Evolutionary conservation across 2,113 vertebrate species (phyloP), one percentile per base, ranked within the genome.

Genomic region (Raja brachyura): DNA sequence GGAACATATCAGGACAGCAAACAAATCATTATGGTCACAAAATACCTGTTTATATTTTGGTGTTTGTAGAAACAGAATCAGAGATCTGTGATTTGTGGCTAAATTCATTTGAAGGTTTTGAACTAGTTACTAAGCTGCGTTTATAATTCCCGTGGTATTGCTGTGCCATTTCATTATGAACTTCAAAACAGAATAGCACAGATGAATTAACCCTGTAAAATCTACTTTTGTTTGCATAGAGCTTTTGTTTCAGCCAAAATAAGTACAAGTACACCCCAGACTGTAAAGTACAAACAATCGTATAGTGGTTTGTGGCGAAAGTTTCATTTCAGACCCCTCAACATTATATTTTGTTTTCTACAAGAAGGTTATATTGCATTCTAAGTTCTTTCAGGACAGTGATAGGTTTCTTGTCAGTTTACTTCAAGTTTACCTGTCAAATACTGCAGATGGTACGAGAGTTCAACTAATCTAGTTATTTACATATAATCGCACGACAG

Each of bases 361-460:
- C 31, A 0, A 90, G 25, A 61, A 20, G 63, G 86, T 68, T 90
- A 90, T 90, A 90, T 90, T 90, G 68, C 86, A 90, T 90, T 33
- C 86, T 70, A 31, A 70, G 18, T 90, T 70, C 86, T 90, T 90
- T 90, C 63, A 70, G 85, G 66, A 70, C 86, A 90, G 63, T 39
- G 39, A 90, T 90, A 90, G 86, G 66, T 90, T 90, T 90, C 13
- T 68, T 90, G 86, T 90, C 86, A 90, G n/a, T n/a, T n/a, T 70
- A 48, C 31, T 90, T 90, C 61, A 39, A 39, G 61, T 68, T 90
- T 90, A 90, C 33, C 31, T 90, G 88, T 70, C 88, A 92, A 92
- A 70, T 73, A 73, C 66, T 92, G 66, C 88, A 48, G 88, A 92
- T 31, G 73, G 68, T 54, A 20, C 48, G 68, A 33, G 39, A 39